These are phyloP conservation scores for Thalassophryne amazonica DNA, from an alignment of 2,797 vertebrate genomes.

Conservation along the genomic window DNA sequence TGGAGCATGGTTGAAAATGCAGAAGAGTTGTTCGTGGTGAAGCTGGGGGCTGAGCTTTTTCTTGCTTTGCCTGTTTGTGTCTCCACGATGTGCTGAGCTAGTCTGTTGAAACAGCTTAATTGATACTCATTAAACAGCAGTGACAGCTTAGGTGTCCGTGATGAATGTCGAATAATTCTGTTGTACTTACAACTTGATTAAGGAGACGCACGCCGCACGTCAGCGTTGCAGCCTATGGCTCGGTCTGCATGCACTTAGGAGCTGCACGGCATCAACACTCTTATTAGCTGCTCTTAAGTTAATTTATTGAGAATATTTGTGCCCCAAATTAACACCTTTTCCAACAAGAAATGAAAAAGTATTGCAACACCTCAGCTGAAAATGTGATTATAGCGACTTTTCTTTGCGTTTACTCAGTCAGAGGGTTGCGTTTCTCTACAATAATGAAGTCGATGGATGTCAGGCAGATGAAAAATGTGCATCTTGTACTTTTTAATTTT, in stretches of 20 bases:
- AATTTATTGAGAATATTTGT: not conserved
- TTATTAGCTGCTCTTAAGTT: not conserved
- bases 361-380: conserved; percentile 27
- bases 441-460: conserved; percentile 69
- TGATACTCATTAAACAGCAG: conserved; percentile 81
- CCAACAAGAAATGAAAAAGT: conserved; percentile 25
- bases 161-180: conserved; percentile 81
- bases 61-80: conserved; percentile 59
- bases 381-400: conserved; percentile 57
- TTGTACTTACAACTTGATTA: conserved; percentile 82
- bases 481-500: too few species aligned
- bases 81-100: conserved; percentile 63
- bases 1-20: too few species aligned
- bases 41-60: conserved; percentile 21
- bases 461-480: conserved; percentile 71
- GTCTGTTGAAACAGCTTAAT: conserved; percentile 83
- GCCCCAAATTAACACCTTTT: conserved; percentile 21
- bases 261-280: conserved; percentile 25
- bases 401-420: conserved; percentile 57
- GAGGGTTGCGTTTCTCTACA: conserved; percentile 58
- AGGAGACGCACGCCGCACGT: conserved; percentile 69
- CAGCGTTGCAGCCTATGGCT: conserved; percentile 57
- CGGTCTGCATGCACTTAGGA: conserved; percentile 20
- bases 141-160: conserved; percentile 83
- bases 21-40: too few species aligned